Percentiles rank a stretch among this genome's conserved stretches.
Conservation (phyloP, 2,113 vertebrate species). For the Haemorhous mexicanus region DNA sequence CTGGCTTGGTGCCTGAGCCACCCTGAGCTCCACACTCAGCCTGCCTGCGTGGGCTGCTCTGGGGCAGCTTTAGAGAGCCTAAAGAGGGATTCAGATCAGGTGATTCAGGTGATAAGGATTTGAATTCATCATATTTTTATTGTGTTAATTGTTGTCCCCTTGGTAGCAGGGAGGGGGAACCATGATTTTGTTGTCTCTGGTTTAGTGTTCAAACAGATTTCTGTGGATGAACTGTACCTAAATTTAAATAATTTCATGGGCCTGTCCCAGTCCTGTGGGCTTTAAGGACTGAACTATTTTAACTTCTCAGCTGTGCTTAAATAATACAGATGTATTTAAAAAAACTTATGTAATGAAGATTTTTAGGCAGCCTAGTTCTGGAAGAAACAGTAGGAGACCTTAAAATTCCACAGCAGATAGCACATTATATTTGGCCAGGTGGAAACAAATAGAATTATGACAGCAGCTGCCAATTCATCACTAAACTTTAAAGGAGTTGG, state of each 20-base stretch:
- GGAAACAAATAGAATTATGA: not conserved
- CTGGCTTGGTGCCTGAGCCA: accelerated
- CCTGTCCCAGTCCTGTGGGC: not conserved
- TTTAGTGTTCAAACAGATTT: not conserved
- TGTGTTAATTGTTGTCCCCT: not conserved
- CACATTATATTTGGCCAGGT: not conserved
- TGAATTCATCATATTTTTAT: not conserved
- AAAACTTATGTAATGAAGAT: not conserved
- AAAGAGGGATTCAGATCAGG: not conserved
- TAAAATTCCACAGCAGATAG: not conserved
- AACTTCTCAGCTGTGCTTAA: not conserved
- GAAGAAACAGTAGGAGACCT: not conserved
- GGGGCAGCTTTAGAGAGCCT: not conserved
- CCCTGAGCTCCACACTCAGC: not conserved
- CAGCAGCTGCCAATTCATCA: not conserved
- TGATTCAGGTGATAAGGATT: not conserved
- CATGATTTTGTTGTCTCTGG: not conserved
- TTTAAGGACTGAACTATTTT: not conserved
- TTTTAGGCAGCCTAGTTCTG: not conserved
- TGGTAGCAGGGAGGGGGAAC: not conserved
- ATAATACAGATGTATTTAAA: not conserved
- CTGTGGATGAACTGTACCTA: not conserved
- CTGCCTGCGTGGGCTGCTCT: not conserved
- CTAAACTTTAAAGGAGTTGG: not conserved
- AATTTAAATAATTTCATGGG: not conserved